Evolutionary conservation across 1,140 invertebrate species (phyloP).

Genomic region (Anagrus nilaparvatae): DNA sequence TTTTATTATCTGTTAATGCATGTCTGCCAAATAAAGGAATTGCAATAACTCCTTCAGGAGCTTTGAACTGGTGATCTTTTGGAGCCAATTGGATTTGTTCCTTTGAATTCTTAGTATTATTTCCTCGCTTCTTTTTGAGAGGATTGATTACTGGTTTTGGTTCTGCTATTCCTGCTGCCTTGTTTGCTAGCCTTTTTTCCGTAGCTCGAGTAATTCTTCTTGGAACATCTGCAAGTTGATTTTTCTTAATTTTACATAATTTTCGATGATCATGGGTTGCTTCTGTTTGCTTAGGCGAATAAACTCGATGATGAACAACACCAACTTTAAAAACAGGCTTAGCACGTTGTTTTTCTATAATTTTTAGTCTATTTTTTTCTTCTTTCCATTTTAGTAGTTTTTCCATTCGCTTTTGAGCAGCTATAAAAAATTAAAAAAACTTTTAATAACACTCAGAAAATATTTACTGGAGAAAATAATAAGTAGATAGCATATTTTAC

Average conservation of each 20-base stretch:
- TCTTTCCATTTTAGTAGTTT: conserved; percentile 32
- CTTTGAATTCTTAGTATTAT: conserved; percentile 1
- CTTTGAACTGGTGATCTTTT: conserved; percentile 21
- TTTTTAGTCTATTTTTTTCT: conserved; percentile 25
- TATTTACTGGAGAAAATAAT: neutral
- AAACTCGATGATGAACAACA: conserved; percentile 30
- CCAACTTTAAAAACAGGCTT: conserved; percentile 37
- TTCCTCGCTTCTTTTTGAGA: neutral
- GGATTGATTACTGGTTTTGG: too few relatives aligned
- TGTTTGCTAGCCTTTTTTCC: conserved; percentile 28
- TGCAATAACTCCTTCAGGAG: conserved; percentile 15
- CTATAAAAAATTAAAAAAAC: too few relatives aligned
- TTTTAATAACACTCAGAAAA: neutral
- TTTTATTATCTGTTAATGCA: conserved; percentile 8
- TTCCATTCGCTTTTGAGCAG: conserved; percentile 7
- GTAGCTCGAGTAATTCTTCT: conserved; percentile 30
- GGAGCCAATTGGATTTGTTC: conserved; percentile 22
- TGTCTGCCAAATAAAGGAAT: conserved; percentile 22
- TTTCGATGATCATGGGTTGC: neutral
- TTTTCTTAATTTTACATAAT: conserved; percentile 1
- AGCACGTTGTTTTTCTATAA: conserved; percentile 22
- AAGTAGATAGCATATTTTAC: too few relatives aligned
- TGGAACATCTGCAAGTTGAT: conserved; percentile 1
- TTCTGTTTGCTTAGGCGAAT: conserved; percentile 21
- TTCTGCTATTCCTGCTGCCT: too few relatives aligned